Percentiles rank a stretch among this genome's conserved stretches.
Evolutionary conservation across 2,888 invertebrate genomes (phyloP).

Genomic region (Carterocephalus palaemon): DNA sequence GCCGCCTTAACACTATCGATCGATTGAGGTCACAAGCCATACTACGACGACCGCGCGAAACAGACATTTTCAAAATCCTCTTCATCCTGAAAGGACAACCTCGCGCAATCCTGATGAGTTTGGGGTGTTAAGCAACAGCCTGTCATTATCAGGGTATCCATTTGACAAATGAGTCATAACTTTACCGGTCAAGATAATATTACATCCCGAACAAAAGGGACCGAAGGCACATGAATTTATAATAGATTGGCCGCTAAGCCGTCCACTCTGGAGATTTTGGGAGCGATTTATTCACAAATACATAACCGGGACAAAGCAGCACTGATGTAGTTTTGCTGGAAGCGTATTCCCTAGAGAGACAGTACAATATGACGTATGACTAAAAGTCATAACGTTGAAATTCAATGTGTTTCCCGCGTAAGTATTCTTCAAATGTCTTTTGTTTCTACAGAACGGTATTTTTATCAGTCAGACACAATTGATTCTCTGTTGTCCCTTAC

Average conservation of each 20-base stretch:
- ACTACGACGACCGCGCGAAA: too few relatives aligned
- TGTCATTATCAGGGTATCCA: constrained; percentile 5
- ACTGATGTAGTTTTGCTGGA: constrained; percentile 3
- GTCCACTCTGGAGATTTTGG: constrained; percentile 27
- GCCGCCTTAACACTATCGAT: too few relatives aligned
- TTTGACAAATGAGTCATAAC: constrained; percentile 26
- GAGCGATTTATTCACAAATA: constrained; percentile 18
- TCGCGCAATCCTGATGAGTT: too few relatives aligned
- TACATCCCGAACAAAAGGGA: constrained; percentile 27
- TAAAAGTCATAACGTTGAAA: neutral
- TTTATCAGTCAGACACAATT: neutral
- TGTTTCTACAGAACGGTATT: neutral
- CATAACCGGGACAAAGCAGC: constrained; percentile 8
- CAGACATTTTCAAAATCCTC: too few relatives aligned
- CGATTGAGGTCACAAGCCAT: too few relatives aligned
- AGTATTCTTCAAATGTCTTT: neutral
- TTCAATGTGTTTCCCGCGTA: neutral
- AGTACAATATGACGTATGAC: neutral
- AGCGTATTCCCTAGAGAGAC: neutral
- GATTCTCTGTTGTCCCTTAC: neutral
- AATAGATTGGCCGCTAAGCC: constrained; percentile 43
- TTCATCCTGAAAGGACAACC: too few relatives aligned
- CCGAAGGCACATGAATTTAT: constrained; percentile 46
- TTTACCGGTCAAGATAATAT: constrained; percentile 23
- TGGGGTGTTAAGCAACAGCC: too few relatives aligned